phyloP scores from a whole-genome alignment of 1,140 invertebrate genomes.

The Ruditapes philippinarum region DNA sequence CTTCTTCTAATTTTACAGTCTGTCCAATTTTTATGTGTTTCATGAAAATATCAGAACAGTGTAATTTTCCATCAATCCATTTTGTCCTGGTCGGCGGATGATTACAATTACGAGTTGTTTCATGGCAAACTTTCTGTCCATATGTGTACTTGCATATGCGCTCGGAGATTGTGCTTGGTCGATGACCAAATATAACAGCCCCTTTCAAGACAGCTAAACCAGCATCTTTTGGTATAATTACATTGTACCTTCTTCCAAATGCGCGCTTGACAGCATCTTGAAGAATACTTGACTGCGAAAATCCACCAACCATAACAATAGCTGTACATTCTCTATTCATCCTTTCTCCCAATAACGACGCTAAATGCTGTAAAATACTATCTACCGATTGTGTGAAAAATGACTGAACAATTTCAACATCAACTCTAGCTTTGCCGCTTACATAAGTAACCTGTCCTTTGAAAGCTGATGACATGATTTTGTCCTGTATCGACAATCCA shows the following conservation, averaged over 20 bases:
- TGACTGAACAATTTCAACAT: background rate
- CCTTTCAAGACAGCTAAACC: conserved; percentile 59
- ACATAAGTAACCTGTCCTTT: background rate
- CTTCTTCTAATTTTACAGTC: background rate
- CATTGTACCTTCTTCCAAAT: background rate
- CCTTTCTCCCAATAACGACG: conserved; percentile 35
- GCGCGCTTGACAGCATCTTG: conserved; percentile 14
- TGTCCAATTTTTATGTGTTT: background rate
- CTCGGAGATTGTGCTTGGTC: background rate
- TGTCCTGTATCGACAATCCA: background rate
- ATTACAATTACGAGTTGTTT: background rate
- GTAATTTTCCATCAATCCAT: background rate
- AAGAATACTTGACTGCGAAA: conserved; percentile 47
- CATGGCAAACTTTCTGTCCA: background rate
- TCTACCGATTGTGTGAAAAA: background rate
- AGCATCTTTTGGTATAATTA: conserved; percentile 51
- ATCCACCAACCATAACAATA: conserved; percentile 65
- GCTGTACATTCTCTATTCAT: background rate
- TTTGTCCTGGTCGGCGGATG: background rate
- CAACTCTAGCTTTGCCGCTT: background rate
- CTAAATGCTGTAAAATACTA: conserved; percentile 41
- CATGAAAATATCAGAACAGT: background rate
- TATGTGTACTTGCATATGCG: background rate
- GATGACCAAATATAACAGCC: conserved; percentile 45
- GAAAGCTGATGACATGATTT: background rate